Base-by-base conservation (phyloP, 1,140 invertebrate genomes). In the Cyclargus thomasi region DNA sequence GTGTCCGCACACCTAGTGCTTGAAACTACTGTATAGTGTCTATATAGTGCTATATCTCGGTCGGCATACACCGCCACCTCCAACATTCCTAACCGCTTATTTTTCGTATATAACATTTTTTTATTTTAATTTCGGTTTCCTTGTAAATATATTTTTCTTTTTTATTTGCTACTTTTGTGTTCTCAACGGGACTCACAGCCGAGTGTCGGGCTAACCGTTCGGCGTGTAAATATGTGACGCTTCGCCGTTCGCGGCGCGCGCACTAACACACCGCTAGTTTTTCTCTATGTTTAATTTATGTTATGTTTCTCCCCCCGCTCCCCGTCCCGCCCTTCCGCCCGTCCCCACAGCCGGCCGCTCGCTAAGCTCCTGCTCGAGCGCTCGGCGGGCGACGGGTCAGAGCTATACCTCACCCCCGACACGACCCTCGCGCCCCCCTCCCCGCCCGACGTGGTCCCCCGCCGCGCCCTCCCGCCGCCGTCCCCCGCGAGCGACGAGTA, bases 381-480 rank as follows among this genome's bases (percentile, higher is more conserved):
- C 64, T 81, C 81, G 7, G 62, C 77, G 7, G 70, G 72, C 73
- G 88, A 90, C 64, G 70, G 78, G 62, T 82, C 86, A 10, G 88
- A 86, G 63, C 20, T 81, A 23, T 90, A 75, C 73, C 81, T 85
- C 21, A 85, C 87, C 29, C 85, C 90, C 36, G 80, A 88, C 79
- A 72, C 70, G 23, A 83, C 86, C 23, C 75, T 90, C 17, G 75
- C 86, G 65, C 88, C 89, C 16, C 86, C 89, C 55, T 81, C 86
- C 80, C 20, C 55, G 53, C 83, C 82, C 4, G 87, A 89, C 79
- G 80, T 89, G 23, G 77, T 89, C 57, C 86, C 84, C 10, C 77
- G 81, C 36, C 75, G 70, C 71, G 73, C 29, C 23, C 68, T 53
- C 11, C 14, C 5, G 14, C 5, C 55, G 55, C 18, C 62, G 62